These are phyloP conservation scores for Esox masquinongy DNA, from an alignment of 2,797 vertebrate species.

Conservation along the genomic window DNA sequence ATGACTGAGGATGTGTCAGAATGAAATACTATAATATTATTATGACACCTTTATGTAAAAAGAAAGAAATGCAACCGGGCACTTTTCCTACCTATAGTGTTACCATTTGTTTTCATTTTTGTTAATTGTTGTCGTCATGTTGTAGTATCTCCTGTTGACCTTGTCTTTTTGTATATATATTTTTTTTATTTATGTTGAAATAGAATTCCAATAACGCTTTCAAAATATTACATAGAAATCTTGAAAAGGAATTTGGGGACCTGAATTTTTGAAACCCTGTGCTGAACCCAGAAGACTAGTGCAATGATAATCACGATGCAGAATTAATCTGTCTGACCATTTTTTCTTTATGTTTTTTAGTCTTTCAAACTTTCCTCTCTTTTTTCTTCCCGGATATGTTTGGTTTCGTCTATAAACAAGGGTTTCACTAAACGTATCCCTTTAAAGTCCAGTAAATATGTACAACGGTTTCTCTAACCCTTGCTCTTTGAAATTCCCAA, in stretches of 20 bases:
- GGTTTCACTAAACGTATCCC: conserved; percentile 11
- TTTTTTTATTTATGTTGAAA: conserved; percentile 82
- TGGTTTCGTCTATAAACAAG: conserved; percentile 5
- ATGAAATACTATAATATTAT: conserved; percentile 61
- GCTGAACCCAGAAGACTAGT: conserved; percentile 77
- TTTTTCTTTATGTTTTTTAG: conserved; percentile 45
- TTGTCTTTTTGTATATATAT: conserved; percentile 48
- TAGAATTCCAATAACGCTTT: conserved; percentile 14
- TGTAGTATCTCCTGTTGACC: conserved; percentile 47
- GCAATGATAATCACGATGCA: conserved; percentile 80
- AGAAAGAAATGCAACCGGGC: conserved; percentile 75
- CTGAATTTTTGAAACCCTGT: background rate
- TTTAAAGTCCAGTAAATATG: conserved; percentile 25
- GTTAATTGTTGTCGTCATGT: conserved; percentile 47
- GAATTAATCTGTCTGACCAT: conserved; percentile 58
- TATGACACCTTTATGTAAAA: conserved; percentile 64
- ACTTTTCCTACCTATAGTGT: conserved; percentile 85
- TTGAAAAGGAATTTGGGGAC: background rate
- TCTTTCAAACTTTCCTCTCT: conserved; percentile 27
- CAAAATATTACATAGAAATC: background rate
- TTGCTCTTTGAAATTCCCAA: conserved; percentile 43
- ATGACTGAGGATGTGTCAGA: conserved; percentile 51
- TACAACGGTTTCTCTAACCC: background rate
- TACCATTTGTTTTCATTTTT: conserved; percentile 60
- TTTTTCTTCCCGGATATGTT: conserved; percentile 33